Evolutionary conservation across 1,140 invertebrate genomes (phyloP).

Genomic region (Protaetia brevitarsis): DNA sequence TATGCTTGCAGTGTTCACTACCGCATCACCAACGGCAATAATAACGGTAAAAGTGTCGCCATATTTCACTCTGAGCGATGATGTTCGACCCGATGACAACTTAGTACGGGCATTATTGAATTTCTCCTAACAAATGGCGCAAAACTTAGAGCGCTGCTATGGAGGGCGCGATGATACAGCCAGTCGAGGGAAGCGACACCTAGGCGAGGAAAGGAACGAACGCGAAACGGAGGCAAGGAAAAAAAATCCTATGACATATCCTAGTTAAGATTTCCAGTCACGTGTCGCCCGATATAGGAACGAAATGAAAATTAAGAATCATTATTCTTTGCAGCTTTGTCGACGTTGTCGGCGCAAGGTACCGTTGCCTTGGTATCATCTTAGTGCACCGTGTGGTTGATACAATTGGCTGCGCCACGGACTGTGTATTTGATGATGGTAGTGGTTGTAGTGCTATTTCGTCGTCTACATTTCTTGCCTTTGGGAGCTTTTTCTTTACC

Average conservation of each 20-base stretch:
- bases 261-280: conserved; percentile 45
- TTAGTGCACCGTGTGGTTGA: too few species aligned
- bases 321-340: conserved; percentile 51
- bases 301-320: conserved; percentile 51
- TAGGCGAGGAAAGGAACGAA: neutral
- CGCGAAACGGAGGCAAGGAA: conserved; percentile 25
- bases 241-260: conserved; percentile 47
- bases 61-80: conserved; percentile 47
- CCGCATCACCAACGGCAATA: neutral
- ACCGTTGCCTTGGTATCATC: too few species aligned
- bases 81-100: conserved; percentile 46
- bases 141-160: conserved; percentile 36
- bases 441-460: too few species aligned
- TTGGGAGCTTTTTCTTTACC: too few species aligned
- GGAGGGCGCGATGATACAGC: neutral
- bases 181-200: neutral
- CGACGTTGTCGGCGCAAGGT: conserved; percentile 26
- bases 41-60: conserved; percentile 25
- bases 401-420: too few species aligned
- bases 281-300: conserved; percentile 47
- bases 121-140: conserved; percentile 48
- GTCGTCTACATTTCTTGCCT: too few species aligned
- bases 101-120: conserved; percentile 48
- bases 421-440: too few species aligned
- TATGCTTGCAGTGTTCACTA: too few species aligned